Conservation (phyloP, 1,140 invertebrate genomes). For the Meloidogyne floridensis region DNA sequence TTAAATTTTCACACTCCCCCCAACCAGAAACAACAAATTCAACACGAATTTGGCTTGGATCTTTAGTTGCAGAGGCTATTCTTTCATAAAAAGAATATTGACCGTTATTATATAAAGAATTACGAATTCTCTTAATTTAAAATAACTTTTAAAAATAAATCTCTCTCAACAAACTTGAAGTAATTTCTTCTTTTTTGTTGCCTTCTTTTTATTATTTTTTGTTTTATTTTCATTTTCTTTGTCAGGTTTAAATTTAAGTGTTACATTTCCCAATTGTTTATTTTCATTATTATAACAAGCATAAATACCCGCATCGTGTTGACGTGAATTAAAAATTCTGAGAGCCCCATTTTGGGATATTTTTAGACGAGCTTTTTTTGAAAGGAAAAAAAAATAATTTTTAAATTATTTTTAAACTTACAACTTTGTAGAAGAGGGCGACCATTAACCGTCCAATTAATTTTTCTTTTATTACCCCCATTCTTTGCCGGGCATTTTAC, state of each 20-base stretch:
- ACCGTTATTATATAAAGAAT: constrained; percentile 40
- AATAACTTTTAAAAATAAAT: not conserved
- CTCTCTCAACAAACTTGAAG: not conserved
- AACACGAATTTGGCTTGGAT: constrained; percentile 44
- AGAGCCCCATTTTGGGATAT: constrained; percentile 63
- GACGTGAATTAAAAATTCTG: constrained; percentile 61
- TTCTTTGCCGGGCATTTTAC: constrained; percentile 58
- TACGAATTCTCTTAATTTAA: constrained; percentile 47
- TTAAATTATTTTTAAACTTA: constrained; percentile 33
- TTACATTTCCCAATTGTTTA: constrained; percentile 59
- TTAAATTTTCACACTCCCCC: constrained; percentile 49
- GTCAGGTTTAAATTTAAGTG: constrained; percentile 53
- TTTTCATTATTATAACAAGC: constrained; percentile 50
- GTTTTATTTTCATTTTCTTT: constrained; percentile 22
- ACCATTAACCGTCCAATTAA: constrained; percentile 63
- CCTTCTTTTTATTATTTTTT: constrained; percentile 9
- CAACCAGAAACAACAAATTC: constrained; percentile 59
- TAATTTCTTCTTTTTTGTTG: not conserved
- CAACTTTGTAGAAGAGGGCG: constrained; percentile 55
- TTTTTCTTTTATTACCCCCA: constrained; percentile 51
- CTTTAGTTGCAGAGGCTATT: constrained; percentile 32
- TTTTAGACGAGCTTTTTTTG: constrained; percentile 57
- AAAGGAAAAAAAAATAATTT: not conserved
- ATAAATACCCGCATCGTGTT: constrained; percentile 63
- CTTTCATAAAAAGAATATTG: constrained; percentile 42